Evolutionary conservation across 1,140 invertebrate species (phyloP), one percentile per base, ranked within the genome.

Genomic region (Pectinophora gossypiella): DNA sequence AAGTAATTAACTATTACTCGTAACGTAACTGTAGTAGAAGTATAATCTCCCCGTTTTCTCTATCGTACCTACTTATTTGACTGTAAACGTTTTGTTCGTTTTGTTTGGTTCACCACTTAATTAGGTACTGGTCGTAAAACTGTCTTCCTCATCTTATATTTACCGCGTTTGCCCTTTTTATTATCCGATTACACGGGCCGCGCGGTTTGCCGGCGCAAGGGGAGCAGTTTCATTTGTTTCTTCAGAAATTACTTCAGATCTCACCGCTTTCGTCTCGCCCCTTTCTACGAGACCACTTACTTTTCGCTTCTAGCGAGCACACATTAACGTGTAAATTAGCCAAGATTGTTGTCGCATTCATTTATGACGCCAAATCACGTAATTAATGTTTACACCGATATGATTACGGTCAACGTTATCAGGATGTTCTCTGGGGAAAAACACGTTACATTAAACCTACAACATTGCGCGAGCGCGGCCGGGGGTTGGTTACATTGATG

Each of bases 111-210:
- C 80, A 84, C 84, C 81, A 79, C 84, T 87, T 87, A 87, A 87
- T 87, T 87, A 87, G 84, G 84, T 84, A 74, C 71, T 72, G 78
- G 72, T 87, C 84, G 84, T 87, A 87, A 87, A 87, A 87, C 84
- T 87, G 84, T 87, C 84, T 87, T 85, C 80, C 84, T 87, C 84
- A 85, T 87, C 84, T 85, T 82, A 85, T 87, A 87, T 87, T 87
- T 87, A 87, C 81, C 84, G 81, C 79, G 81, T 87, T 87, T 84
- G 84, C 84, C 84, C 84, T 87, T 87, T 87, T 87, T 87, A 87
- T 85, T 87, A 87, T 85, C 78, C 84, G 84, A 87, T 87, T 85
- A 87, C 84, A 77, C 79, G 78, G 78, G 84, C 81, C 59, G 75
- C 76, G 78, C 77, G 71, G 76, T 85, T 82, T 68, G 65, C 71